A percentile compares a stretch with the other conserved stretches of the same genome.
These are phyloP conservation scores for Pempheris klunzingeri DNA, from an alignment of 2,797 vertebrate species.

Conservation along the genomic window DNA sequence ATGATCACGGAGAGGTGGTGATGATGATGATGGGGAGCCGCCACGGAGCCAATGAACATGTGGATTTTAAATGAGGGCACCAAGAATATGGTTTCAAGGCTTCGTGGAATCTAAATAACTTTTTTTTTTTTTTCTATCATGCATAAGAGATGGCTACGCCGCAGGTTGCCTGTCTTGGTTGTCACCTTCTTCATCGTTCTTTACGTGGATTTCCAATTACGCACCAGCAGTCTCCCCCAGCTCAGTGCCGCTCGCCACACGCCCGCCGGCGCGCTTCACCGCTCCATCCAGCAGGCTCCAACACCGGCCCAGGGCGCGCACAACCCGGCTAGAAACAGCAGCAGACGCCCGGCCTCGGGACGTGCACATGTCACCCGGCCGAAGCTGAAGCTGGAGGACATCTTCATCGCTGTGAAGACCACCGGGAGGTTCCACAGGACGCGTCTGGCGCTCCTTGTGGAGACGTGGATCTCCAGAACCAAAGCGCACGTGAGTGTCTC, in stretches of 20 bases:
- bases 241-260: background rate
- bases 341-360: background rate
- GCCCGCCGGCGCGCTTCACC: background rate
- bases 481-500: conserved; percentile 88
- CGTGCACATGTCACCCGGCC: background rate
- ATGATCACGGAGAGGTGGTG: conserved; percentile 31
- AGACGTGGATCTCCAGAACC: conserved; percentile 93
- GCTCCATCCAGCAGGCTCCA: conserved; percentile 16
- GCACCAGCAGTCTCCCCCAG: conserved; percentile 50
- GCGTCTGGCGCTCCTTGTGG: conserved; percentile 89
- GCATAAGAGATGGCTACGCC: conserved; percentile 70
- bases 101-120: background rate
- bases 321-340: background rate
- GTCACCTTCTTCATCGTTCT: conserved; percentile 77
- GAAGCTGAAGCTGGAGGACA: conserved; percentile 75
- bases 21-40: too few relatives aligned
- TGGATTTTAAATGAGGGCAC: conserved; percentile 24
- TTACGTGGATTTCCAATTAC: conserved; percentile 79
- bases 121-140: conserved; percentile 48
- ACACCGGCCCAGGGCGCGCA: conserved; percentile 7
- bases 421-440: conserved; percentile 90
- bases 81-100: background rate
- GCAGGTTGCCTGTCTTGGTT: conserved; percentile 62
- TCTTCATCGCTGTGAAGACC: conserved; percentile 93
- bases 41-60: background rate